These are phyloP conservation scores for Montipora sp. DNA, from an alignment of 64 coral and sea anemone species.

Conservation along the genomic window DNA sequence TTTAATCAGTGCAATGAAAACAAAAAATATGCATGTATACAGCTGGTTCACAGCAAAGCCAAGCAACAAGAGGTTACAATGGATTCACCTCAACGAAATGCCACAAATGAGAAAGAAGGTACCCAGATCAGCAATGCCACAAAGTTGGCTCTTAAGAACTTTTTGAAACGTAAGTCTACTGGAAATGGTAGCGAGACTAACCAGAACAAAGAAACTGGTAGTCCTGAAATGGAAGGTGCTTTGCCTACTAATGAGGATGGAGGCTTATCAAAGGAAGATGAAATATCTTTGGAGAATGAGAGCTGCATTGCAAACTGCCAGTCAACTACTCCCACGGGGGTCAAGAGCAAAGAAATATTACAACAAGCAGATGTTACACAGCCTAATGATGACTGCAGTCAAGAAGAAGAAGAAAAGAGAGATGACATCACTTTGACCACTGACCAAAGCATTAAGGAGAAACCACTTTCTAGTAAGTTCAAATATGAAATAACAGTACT, in stretches of 20 bases:
- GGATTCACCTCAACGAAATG: not conserved
- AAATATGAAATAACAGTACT: too few relatives aligned
- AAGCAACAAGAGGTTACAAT: not conserved
- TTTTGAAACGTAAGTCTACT: constrained; percentile 12
- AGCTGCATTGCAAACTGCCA: too few relatives aligned
- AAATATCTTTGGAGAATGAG: not conserved
- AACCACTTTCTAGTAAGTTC: not conserved
- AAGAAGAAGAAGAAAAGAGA: not conserved
- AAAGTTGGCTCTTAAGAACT: constrained; percentile 25
- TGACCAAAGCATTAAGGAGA: not conserved
- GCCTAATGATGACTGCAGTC: not conserved
- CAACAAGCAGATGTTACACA: not conserved
- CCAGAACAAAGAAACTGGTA: not conserved
- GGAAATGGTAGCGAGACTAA: not conserved
- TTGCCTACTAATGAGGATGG: not conserved
- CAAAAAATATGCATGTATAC: not conserved
- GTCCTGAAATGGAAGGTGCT: not conserved
- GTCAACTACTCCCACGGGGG: not conserved
- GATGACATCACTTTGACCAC: not conserved
- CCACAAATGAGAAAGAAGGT: not conserved
- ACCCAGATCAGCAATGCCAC: not conserved
- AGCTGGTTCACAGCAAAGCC: not conserved
- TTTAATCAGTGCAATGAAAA: not conserved
- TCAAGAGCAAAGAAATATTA: too few relatives aligned
- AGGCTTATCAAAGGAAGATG: too few relatives aligned